A percentile compares a stretch with the other conserved stretches of the same genome.
Evolutionary conservation across 2,797 vertebrate species (phyloP).

Genomic region (Lycodopsis pacificus): DNA sequence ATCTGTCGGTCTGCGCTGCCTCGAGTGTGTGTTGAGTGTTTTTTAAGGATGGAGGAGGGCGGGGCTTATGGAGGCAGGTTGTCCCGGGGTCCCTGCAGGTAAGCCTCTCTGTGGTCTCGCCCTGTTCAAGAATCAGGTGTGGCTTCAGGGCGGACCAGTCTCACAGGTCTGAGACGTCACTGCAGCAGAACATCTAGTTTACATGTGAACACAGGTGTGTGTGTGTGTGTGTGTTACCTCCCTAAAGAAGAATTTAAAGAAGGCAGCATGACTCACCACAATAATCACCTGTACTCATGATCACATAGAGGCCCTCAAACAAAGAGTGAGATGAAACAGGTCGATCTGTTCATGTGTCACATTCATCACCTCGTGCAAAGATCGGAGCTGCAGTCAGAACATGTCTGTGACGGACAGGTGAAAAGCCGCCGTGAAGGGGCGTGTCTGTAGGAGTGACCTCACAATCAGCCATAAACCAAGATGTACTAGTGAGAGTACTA

Average conservation of each 20-base stretch:
- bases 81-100: not conserved
- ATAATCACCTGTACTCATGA: not conserved
- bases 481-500: too few species aligned
- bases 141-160: not conserved
- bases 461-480: too few species aligned
- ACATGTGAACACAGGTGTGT: too few species aligned
- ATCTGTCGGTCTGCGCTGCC: not conserved
- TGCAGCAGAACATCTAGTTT: not conserved
- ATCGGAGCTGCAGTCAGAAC: too few species aligned
- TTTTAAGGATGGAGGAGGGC: not conserved
- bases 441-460: too few species aligned
- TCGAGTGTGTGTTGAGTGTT: not conserved
- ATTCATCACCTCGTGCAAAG: too few species aligned
- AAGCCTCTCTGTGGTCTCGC: not conserved
- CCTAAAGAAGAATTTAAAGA: not conserved
- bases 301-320: not conserved
- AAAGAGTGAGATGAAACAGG: not conserved
- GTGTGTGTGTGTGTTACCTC: not conserved
- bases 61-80: constrained; percentile 31
- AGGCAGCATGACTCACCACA: not conserved
- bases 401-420: too few species aligned
- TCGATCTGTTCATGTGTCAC: not conserved
- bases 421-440: too few species aligned
- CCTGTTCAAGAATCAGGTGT: constrained; percentile 38
- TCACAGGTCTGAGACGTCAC: not conserved